Evolutionary conservation across 2,113 vertebrate species (phyloP), one percentile per base, ranked within the genome.

Genomic region (Ailurus styani): DNA sequence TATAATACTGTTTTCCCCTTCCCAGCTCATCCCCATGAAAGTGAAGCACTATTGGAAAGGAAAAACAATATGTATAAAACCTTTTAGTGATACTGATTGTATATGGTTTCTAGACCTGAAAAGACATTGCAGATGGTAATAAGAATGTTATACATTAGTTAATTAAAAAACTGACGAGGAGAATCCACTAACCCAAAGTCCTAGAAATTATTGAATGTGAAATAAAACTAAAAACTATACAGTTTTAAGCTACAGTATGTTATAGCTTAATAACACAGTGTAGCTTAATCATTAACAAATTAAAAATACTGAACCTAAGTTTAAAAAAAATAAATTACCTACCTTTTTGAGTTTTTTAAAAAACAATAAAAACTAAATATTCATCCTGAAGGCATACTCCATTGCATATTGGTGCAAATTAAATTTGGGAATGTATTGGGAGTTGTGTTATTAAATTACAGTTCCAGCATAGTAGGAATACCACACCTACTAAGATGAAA

Each of bases 91-190:
- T 81, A 60, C 29, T 77, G 55, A 70, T 50, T 94, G 3, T 79
- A 78, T 79, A 91, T 93, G 54, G 40, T 91, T 93, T 86, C 25
- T 97, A 89, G 93, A 42, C 37, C 79, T 95, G 73, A 83, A 87
- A 81, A 85, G 17, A n/a, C 20, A 8, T 88, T 96, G 40, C 37
- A 47, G 3, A 73, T 96, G 73, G 29, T 95, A 60, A 60, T 13
- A 82, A 93, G 20, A 81, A 34, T 95, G 6, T 81, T 93, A 18
- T 66, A 31, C 55, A 85, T 97, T 90, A 93, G 50, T 52, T 47
- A 87, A 84, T 85, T 50, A n/a, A 78, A 90, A 88, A 96, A 82
- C 37, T 73, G 55, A 95, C 34, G 94, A 94, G 54, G 83, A 88
- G 42, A 95, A 70, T 47, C 34, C 37, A 45, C n/a, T 84, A 91